These are phyloP conservation scores for Entelurus aequoreus DNA, from an alignment of 2,113 vertebrate genomes.

Conservation along the genomic window DNA sequence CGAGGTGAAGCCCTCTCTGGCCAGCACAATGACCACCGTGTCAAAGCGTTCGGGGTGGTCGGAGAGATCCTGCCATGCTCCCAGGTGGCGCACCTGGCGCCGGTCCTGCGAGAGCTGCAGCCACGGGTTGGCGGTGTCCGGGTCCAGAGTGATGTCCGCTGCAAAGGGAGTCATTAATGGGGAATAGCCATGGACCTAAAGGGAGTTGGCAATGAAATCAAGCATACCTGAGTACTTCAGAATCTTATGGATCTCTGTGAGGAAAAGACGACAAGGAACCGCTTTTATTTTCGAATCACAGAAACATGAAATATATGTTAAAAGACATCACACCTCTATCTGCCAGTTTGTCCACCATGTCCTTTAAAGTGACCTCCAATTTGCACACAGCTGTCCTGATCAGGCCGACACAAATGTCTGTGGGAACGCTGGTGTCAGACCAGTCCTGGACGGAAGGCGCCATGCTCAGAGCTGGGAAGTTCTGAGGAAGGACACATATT, in stretches of 20 bases:
- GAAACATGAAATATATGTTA: background rate
- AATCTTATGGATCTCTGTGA: conserved; percentile 69
- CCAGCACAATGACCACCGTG: conserved; percentile 72
- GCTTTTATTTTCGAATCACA: background rate
- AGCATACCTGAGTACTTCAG: conserved; percentile 70
- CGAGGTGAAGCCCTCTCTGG: conserved; percentile 54
- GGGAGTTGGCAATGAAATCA: background rate
- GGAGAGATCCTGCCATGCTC: conserved; percentile 70
- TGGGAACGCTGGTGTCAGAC: conserved; percentile 65
- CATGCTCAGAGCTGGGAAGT: conserved; percentile 60
- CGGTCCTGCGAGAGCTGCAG: conserved; percentile 73
- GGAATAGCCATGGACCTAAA: background rate
- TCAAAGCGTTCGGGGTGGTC: conserved; percentile 68
- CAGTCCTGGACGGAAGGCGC: conserved; percentile 68
- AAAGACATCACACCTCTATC: conserved; percentile 53
- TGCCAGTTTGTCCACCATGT: conserved; percentile 59
- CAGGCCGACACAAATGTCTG: conserved; percentile 62
- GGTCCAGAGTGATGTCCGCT: conserved; percentile 71
- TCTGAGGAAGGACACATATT: conserved; percentile 43
- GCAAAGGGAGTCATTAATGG: background rate
- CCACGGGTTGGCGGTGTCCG: conserved; percentile 73
- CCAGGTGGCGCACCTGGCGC: conserved; percentile 69
- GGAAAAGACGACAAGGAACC: background rate
- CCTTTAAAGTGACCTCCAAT: conserved; percentile 51
- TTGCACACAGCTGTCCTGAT: conserved; percentile 63